phyloP scores from a whole-genome alignment of 2,113 vertebrate species.

The Chionis minor region DNA sequence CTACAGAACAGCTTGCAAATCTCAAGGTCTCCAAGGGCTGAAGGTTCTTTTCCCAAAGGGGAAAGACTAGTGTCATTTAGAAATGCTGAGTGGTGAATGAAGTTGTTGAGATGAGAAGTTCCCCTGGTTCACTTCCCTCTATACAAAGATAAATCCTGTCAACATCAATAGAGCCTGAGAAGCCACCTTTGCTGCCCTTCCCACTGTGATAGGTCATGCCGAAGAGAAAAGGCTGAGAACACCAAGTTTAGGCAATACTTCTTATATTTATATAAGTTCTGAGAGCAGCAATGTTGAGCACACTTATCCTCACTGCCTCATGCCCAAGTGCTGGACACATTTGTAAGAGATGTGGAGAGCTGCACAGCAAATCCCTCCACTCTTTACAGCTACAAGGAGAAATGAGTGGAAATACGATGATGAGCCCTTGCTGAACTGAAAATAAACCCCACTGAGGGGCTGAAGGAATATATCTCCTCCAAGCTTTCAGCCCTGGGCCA shows the following conservation, averaged over 20 bases:
- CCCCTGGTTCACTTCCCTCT: neutral
- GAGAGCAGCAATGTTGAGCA: neutral
- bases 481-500: neutral
- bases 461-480: neutral
- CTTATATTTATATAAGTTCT: neutral
- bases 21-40: neutral
- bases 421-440: neutral
- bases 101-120: neutral
- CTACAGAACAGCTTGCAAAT: neutral
- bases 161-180: neutral
- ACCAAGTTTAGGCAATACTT: neutral
- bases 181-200: neutral
- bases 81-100: neutral
- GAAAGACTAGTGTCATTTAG: neutral
- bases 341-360: neutral
- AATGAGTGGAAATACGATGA: neutral
- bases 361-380: neutral
- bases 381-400: neutral
- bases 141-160: neutral
- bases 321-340: fast-evolving
- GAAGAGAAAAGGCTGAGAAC: neutral
- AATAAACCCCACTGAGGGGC: neutral
- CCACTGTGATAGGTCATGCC: neutral
- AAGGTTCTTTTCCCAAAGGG: neutral
- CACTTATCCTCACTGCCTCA: neutral